phyloP scores from a whole-genome alignment of 92 coral and sea anemone genomes.

The Pocillopora grandis region DNA sequence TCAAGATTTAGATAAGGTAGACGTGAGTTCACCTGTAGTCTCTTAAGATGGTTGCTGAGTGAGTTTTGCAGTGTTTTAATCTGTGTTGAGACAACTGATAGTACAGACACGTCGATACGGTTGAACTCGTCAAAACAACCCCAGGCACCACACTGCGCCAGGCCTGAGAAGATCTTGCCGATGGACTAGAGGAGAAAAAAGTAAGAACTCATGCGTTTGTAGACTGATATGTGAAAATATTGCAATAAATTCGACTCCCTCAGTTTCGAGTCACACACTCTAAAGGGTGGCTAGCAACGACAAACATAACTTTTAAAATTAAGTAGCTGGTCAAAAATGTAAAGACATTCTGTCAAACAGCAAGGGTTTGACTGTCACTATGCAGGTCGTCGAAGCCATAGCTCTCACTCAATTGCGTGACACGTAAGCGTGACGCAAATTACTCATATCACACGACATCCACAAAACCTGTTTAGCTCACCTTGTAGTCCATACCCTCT shows the following conservation, averaged over 20 bases:
- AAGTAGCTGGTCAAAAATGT: no score
- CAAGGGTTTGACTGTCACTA: no score
- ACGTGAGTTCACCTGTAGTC: constrained; percentile 75
- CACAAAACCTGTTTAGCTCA: constrained; percentile 2
- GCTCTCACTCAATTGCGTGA: background rate
- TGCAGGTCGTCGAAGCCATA: background rate
- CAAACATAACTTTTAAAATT: no score
- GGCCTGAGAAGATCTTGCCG: constrained; percentile 97
- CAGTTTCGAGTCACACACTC: no score
- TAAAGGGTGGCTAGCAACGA: no score
- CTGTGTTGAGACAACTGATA: constrained; percentile 97
- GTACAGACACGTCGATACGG: constrained; percentile 97
- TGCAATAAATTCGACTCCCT: no score
- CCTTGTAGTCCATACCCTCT: constrained; percentile 99
- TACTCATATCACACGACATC: background rate
- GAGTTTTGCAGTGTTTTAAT: constrained; percentile 97
- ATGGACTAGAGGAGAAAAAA: constrained; percentile 74
- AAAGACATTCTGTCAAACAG: no score
- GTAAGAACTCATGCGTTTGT: background rate
- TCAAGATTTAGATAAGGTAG: background rate
- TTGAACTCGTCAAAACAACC: constrained; percentile 99
- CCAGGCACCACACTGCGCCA: constrained; percentile 99
- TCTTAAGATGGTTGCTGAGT: constrained; percentile 85
- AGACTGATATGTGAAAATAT: background rate
- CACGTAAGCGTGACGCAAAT: background rate